These are phyloP conservation scores for Xiphophorus maculatus DNA, from an alignment of 2,113 vertebrate species.

Conservation along the genomic window DNA sequence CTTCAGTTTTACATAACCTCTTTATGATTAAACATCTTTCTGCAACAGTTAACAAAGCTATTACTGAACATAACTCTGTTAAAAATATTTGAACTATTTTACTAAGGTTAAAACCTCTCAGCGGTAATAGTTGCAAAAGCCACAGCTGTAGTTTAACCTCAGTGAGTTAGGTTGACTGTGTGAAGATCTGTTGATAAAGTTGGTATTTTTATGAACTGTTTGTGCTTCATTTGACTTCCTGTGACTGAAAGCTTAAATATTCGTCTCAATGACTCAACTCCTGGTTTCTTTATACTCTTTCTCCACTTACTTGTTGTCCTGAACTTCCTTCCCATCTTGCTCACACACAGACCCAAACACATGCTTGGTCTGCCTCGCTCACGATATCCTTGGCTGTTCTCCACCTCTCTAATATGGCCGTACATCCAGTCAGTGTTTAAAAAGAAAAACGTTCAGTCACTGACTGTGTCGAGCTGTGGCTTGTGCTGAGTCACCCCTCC, in stretches of 20 bases:
- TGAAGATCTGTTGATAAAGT: neutral
- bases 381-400: neutral
- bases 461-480: slow-evolving; percentile 29
- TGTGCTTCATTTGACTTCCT: slow-evolving; percentile 41
- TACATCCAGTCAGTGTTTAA: neutral
- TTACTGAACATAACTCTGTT: no score
- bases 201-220: slow-evolving; percentile 5
- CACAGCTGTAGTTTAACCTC: neutral
- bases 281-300: slow-evolving; percentile 9
- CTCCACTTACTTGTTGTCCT: slow-evolving; percentile 15
- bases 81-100: neutral
- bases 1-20: neutral
- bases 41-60: neutral
- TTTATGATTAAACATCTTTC: neutral
- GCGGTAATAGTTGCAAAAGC: no score
- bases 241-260: slow-evolving; percentile 43
- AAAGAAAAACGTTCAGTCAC: slow-evolving; percentile 15
- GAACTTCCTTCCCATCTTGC: slow-evolving; percentile 56
- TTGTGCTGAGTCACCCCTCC: slow-evolving; percentile 49
- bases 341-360: slow-evolving; percentile 34
- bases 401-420: slow-evolving; percentile 4
- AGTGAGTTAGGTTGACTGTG: slow-evolving; percentile 1
- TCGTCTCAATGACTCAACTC: slow-evolving; percentile 61
- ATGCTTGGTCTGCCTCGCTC: neutral
- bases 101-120: no score